phyloP scores from a whole-genome alignment of 2,797 vertebrate genomes.

The Philypnodon macrostomus region DNA sequence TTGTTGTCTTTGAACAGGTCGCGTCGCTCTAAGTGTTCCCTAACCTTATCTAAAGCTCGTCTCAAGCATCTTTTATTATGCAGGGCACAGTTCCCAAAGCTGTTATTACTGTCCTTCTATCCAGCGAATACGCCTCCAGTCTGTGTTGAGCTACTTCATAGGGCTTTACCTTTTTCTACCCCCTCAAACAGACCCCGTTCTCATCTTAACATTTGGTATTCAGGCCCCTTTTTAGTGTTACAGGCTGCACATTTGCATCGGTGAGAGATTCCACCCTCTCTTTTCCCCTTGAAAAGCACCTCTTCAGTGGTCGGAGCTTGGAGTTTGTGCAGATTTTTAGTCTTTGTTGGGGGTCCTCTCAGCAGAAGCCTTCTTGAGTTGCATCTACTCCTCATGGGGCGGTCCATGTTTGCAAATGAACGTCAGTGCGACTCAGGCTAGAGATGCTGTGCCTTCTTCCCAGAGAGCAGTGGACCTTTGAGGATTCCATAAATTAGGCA shows the following conservation, averaged over 20 bases:
- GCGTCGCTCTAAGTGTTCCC: conserved; percentile 68
- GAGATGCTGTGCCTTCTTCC: conserved; percentile 54
- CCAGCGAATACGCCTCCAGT: conserved; percentile 54
- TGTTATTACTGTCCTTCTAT: conserved; percentile 67
- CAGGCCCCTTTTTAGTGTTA: conserved; percentile 55
- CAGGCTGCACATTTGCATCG: conserved; percentile 62
- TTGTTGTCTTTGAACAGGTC: conserved; percentile 72
- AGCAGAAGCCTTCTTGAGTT: conserved; percentile 43
- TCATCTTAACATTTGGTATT: conserved; percentile 55
- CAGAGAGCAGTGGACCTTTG: conserved; percentile 42
- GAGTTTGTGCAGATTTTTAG: conserved; percentile 25
- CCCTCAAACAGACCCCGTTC: conserved; percentile 58
- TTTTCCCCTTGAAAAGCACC: conserved; percentile 52
- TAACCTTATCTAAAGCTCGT: conserved; percentile 70
- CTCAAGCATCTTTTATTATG: conserved; percentile 73
- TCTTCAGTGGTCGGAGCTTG: conserved; percentile 49
- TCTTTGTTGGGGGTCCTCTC: conserved; percentile 48
- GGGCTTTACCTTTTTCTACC: conserved; percentile 53
- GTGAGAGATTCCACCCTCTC: conserved; percentile 43
- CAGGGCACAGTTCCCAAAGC: conserved; percentile 59
- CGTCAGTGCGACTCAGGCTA: conserved; percentile 43
- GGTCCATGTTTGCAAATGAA: conserved; percentile 67
- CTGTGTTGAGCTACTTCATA: conserved; percentile 57
- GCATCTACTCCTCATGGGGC: conserved; percentile 49
- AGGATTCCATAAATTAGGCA: conserved; percentile 63